Conservation (phyloP, 2,113 vertebrate species). For the Vulpes vulpes region DNA sequence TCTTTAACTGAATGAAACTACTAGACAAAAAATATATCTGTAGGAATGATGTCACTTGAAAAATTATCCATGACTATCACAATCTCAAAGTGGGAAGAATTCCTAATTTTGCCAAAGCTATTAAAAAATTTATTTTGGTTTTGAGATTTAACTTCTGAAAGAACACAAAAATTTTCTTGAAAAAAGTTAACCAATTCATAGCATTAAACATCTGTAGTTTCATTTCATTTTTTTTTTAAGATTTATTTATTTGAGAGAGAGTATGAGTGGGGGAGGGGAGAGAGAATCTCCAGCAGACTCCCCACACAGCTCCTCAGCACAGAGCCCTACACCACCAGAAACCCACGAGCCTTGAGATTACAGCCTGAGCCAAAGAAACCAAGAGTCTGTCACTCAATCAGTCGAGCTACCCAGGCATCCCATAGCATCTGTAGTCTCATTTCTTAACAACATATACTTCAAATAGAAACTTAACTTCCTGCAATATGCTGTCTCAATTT, state of each 20-base stretch:
- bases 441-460: constrained; percentile 95
- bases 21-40: not conserved
- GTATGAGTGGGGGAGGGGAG: not conserved
- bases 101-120: constrained; percentile 93
- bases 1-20: not conserved
- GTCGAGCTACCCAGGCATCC: not conserved
- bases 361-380: not conserved
- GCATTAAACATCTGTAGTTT: constrained; percentile 93
- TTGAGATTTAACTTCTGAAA: constrained; percentile 95
- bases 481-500: constrained; percentile 96
- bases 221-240: constrained; percentile 86
- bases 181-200: constrained; percentile 96
- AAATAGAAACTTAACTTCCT: constrained; percentile 96
- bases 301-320: not conserved
- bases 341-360: not conserved
- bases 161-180: constrained; percentile 96
- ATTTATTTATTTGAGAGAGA: not conserved
- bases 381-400: not conserved
- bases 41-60: not conserved
- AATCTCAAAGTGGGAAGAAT: constrained; percentile 95
- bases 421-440: constrained; percentile 92
- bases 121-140: constrained; percentile 95
- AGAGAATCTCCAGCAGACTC: not conserved
- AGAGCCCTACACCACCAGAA: not conserved
- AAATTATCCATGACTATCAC: constrained; percentile 90